Conservation (phyloP, 2,888 invertebrate species). For the Colostygia pectinataria region DNA sequence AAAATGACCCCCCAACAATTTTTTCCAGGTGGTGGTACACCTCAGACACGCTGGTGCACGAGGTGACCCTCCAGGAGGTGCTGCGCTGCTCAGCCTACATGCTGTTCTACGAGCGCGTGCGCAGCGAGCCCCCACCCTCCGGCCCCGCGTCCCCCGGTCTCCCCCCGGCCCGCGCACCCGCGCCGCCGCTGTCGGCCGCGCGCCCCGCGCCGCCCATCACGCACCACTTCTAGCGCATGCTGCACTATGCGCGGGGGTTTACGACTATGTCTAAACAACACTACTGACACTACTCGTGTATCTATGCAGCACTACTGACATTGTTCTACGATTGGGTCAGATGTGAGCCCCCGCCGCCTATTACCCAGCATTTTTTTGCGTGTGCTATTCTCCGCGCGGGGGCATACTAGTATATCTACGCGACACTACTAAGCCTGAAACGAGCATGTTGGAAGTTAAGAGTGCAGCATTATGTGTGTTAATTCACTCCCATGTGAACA, state of each 20-base stretch:
- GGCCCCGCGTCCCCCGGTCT: constrained; percentile 28
- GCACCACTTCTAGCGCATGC: constrained; percentile 44
- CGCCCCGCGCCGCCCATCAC: constrained; percentile 30
- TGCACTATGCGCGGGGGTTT: not conserved
- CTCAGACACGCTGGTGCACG: constrained; percentile 92
- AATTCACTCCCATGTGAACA: too few relatives aligned
- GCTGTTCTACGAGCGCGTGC: constrained; percentile 92
- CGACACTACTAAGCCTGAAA: too few relatives aligned
- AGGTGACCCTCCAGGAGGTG: constrained; percentile 91
- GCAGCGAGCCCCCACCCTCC: constrained; percentile 30
- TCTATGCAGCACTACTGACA: not conserved
- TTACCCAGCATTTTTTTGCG: too few relatives aligned
- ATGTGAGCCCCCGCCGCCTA: too few relatives aligned
- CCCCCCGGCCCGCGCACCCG: constrained; percentile 9
- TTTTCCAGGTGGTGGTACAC: constrained; percentile 91
- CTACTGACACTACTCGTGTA: too few relatives aligned
- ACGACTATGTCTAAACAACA: too few relatives aligned
- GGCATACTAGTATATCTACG: too few relatives aligned
- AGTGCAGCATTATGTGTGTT: too few relatives aligned
- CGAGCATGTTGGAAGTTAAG: too few relatives aligned
- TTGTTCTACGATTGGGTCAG: not conserved
- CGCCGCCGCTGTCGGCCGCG: constrained; percentile 33
- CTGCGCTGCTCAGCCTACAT: constrained; percentile 94
- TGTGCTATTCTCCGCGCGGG: too few relatives aligned
- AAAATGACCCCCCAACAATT: too few relatives aligned